phyloP scores from a whole-genome alignment of 2,888 invertebrate species.

The Apodemia hepburni region DNA sequence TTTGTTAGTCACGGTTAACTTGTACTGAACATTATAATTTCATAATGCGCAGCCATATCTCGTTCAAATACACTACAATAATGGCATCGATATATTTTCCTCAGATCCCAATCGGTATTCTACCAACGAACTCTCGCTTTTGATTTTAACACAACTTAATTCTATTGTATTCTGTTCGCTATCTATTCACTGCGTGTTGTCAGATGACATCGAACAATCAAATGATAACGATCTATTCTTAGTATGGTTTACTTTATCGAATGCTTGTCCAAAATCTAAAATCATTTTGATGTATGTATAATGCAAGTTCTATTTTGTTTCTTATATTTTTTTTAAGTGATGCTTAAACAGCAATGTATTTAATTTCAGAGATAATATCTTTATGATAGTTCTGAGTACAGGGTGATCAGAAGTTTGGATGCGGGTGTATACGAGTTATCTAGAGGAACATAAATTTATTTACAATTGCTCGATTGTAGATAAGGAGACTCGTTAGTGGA shows the following conservation, averaged over 20 bases:
- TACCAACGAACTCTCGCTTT: constrained; percentile 32
- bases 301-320: neutral
- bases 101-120: constrained; percentile 32
- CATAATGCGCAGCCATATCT: constrained; percentile 12
- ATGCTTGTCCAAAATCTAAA: constrained; percentile 20
- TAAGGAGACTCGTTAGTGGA: constrained; percentile 38
- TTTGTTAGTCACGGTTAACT: neutral
- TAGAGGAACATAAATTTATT: constrained; percentile 39
- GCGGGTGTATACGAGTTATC: constrained; percentile 37
- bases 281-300: neutral
- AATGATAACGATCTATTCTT: constrained; percentile 38
- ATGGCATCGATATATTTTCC: constrained; percentile 2
- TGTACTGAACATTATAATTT: constrained; percentile 3
- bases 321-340: neutral
- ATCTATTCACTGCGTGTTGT: constrained; percentile 38
- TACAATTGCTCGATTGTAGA: constrained; percentile 39
- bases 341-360: constrained; percentile 26
- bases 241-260: constrained; percentile 23
- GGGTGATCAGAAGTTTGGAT: constrained; percentile 33
- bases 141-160: constrained; percentile 40
- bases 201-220: constrained; percentile 40
- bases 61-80: constrained; percentile 17
- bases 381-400: constrained; percentile 20
- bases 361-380: neutral
- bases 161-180: constrained; percentile 38